Conservation (phyloP, 1,140 invertebrate species). For the Laupala kohalensis region DNA sequence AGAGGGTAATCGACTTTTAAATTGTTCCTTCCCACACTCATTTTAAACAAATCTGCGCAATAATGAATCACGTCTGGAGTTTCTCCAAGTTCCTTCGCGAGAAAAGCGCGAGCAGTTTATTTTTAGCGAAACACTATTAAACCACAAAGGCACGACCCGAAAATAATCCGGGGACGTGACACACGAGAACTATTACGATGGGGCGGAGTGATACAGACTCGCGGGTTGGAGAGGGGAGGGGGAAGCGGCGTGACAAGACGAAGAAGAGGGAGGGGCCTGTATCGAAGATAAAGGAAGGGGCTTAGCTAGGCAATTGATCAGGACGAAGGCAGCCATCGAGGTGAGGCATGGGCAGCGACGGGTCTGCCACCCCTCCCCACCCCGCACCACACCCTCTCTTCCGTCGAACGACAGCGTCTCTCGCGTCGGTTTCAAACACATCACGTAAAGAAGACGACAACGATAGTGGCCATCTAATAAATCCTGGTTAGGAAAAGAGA, state of each 20-base stretch:
- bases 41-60: background rate
- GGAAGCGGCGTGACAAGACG: background rate
- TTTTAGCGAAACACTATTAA: background rate
- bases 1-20: background rate
- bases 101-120: background rate
- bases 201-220: no score
- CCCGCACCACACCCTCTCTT: background rate
- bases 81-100: background rate
- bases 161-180: background rate
- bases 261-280: background rate
- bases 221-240: background rate
- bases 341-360: background rate
- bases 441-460: background rate
- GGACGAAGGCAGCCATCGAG: background rate
- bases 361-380: background rate
- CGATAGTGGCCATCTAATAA: background rate
- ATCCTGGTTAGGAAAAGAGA: background rate
- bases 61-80: background rate
- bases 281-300: background rate
- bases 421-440: background rate
- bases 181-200: background rate
- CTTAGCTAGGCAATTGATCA: background rate
- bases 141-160: background rate
- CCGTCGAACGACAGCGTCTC: background rate
- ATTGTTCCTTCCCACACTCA: background rate